Evolutionary conservation across 2,888 invertebrate species (phyloP), one percentile per base, ranked within the genome.

Genomic region (Parnassius orleans): DNA sequence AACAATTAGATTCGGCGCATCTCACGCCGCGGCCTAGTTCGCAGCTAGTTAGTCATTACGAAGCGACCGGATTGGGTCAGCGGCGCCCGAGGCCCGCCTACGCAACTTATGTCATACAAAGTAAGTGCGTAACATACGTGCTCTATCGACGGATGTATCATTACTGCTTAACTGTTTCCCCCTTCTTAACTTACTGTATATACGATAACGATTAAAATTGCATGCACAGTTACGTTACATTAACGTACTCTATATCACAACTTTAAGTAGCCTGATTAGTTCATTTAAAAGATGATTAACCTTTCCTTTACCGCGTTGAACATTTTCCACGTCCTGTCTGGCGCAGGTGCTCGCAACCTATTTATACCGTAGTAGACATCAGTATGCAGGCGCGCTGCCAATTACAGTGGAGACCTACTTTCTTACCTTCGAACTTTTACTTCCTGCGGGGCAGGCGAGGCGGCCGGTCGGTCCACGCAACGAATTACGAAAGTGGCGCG

Each of bases 351-450:
- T 74, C 74, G 73, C 76, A 84, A 81, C 84, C 86, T 84, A 86
- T 86, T 85, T 85, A 78, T 78, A 70, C 69, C 77, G 77, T 78
- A 78, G 52, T 54, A 50, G 79, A 74, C 86, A 90, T 90, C 86
- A 88, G 84, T 86, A 91, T 89, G 88, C 90, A 90, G 87, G 87
- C 89, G 77, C 79, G 83, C 81, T 87, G 89, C 90, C 90, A 90
- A 90, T 89, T 90, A 87, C 87, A 88, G 83, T 73, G 81, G 87
- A 89, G 90, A 90, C 91, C 91, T 89, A 90, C 90, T 91, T 91
- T 90, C 91, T 89, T 90, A 90, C 89, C 91, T 90, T 90, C 90
- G 90, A 91, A 91, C 91, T 91, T 90, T 91, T 91, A 91, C 91
- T 91, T 91, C 91, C 91, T 91, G 89, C 89, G 90, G 89, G 86